Evolutionary conservation across 2,888 invertebrate species (phyloP), one percentile per base, ranked within the genome.

Genomic region (Mimachlamys varia): DNA sequence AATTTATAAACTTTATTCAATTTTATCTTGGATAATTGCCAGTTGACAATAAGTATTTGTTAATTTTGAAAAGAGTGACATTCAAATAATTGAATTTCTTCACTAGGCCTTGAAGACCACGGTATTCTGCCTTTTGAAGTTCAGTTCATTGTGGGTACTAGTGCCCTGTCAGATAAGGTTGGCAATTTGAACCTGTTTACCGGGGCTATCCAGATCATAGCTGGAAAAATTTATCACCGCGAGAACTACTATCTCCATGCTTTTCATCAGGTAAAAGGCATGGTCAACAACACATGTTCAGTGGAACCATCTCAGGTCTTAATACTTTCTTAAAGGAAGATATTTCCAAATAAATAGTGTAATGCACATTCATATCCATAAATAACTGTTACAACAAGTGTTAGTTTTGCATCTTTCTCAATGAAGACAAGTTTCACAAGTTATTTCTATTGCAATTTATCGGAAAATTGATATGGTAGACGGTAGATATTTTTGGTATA

Each of bases 151-250:
- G 94, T 99, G 62, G 98, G 98, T 93, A 98, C 99, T 7, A 99
- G 99, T 96, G 98, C 99, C 0, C 99, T 99, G 97, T 98, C 98
- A 0, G 99, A 99, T 97, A 99, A 99, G 95, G 98, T 98, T 92
- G 99, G 99, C 89, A 99, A 99, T 96, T 98, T 99, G 96, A 98
- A 99, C 97, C 97, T 99, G 76, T 99, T 99, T 96, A 97, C 98
- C 50, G 97, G 98, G 90, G 98, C 99, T 3, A 97, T 97, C 93
- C 99, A 99, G 95, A 98, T 99, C 93, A 98, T 99, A 15, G 98
- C 98, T 0, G 97, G 97, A 92, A 98, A 97, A 94, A 97, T 98
- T 50, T 98, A 98, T 19, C 97, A 97, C 91, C 97, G 97, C 92
- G 98, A 98, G 93, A 97, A 97, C 90, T 99, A 98, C 96, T 97